Base-by-base conservation (phyloP, 2,888 invertebrate species). In the Slavum lentiscoides region DNA sequence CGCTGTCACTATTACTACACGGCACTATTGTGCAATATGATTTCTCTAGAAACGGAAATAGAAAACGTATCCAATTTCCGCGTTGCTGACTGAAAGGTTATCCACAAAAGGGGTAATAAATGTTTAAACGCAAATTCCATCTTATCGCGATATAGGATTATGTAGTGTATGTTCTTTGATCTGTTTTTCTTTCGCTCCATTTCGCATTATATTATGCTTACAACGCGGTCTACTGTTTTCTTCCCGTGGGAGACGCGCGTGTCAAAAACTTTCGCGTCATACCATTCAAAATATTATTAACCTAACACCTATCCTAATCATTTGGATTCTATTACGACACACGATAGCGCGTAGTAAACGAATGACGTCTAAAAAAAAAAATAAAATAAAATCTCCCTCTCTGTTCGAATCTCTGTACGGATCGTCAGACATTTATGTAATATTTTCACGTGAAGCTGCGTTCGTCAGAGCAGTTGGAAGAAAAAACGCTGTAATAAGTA, bases 1-100 rank as follows among this genome's bases (percentile, higher is more conserved):
- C 30, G 30, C 30, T 30, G 30, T 30, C 30, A 30, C 43, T 43
- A 43, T 1, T 43, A 43, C 43, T 30, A 30, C 30, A 30, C 30
- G 30, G 30, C 43, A 43, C 0, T 55, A 49, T 62, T 74, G 8
- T 49, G 13, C 13, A 13, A 11, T 49, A 49, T 17, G 64, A 49
- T 64, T 17, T 21, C 1, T 0, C 55, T 1, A 37, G 66, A 74
- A 66, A 66, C 67, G 58, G 58, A 58, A 75, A 75, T 58, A 59
- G 59, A 67, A 75, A 75, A 75, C 49, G 15, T 67, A 59, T 75
- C 75, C 67, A 59, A 75, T 67, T 67, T 67, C 67, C 67, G 58
- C 19, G 19, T 8, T n/a, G 43, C 58, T n/a, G 67, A 23, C 58
- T 66, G 55, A 66, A 58, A 67, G 75, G 58, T 75, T 67, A 43